These are phyloP conservation scores for Atherinomorus stipes DNA, from an alignment of 2,113 vertebrate species.

Conservation along the genomic window DNA sequence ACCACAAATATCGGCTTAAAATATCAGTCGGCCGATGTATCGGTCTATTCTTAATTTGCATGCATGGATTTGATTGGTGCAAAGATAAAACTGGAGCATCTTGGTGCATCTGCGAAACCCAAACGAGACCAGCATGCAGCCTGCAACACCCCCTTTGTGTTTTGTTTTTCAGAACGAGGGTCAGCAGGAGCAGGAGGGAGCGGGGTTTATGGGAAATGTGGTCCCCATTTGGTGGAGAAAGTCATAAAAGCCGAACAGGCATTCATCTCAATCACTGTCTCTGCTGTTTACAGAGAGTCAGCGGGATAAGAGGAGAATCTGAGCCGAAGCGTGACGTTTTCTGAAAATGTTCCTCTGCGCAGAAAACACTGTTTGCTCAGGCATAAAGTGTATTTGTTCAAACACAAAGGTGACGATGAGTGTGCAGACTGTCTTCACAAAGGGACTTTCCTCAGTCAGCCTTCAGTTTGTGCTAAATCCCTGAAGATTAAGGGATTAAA, in stretches of 20 bases:
- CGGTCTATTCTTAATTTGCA: no score
- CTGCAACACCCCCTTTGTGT: neutral
- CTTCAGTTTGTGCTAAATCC: neutral
- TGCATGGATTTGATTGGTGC: no score
- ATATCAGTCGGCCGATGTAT: no score
- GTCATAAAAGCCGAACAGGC: conserved; percentile 13
- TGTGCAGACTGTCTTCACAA: neutral
- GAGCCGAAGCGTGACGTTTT: neutral
- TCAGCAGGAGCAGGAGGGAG: conserved; percentile 1
- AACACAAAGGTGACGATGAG: neutral
- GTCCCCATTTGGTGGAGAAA: conserved; percentile 7
- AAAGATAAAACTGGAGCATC: no score
- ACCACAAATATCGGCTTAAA: no score
- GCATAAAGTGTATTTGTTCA: neutral
- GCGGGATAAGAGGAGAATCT: neutral
- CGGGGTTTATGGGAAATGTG: conserved; percentile 41
- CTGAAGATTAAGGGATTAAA: neutral
- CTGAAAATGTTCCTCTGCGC: neutral
- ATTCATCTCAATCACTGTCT: neutral
- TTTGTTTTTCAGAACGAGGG: neutral
- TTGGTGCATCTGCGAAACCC: no score
- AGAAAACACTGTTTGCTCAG: neutral
- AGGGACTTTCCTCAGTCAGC: neutral
- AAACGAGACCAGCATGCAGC: no score
- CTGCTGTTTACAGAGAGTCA: neutral